These are phyloP conservation scores for Pseudopodoces humilis DNA, from an alignment of 2,113 vertebrate genomes.

Conservation along the genomic window DNA sequence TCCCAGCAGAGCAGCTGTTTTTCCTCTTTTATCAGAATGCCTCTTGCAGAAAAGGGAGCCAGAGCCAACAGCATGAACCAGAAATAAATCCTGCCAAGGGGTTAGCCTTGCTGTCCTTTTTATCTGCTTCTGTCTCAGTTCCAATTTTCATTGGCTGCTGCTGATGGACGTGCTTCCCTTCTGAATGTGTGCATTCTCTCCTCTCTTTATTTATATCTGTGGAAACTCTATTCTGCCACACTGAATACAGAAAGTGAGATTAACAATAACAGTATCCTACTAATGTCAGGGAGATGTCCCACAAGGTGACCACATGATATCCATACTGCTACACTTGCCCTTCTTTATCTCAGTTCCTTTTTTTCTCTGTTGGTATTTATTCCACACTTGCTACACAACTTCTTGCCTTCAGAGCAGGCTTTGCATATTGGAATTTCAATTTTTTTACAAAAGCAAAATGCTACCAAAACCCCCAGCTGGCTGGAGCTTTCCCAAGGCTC, in stretches of 20 bases:
- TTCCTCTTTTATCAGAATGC: not conserved
- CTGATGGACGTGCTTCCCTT: not conserved
- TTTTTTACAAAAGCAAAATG: not conserved
- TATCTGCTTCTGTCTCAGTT: constrained; percentile 13
- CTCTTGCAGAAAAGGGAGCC: not conserved
- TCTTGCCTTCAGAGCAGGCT: not conserved
- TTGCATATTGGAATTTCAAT: not conserved
- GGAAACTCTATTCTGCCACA: not conserved
- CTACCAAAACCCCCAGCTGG: not conserved
- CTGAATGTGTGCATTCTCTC: not conserved
- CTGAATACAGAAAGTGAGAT: not conserved
- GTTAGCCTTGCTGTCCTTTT: not conserved
- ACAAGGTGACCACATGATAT: not conserved
- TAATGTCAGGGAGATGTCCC: not conserved
- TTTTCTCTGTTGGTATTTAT: not conserved
- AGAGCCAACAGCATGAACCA: not conserved
- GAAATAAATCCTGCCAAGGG: constrained; percentile 12
- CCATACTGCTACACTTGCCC: not conserved
- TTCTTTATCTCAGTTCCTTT: not conserved
- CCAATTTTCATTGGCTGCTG: not conserved
- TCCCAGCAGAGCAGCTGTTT: not conserved
- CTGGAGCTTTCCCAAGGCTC: not conserved
- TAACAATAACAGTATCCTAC: constrained; percentile 2
- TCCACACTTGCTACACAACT: not conserved
- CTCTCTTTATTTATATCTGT: not conserved